Evolutionary conservation across 1,140 invertebrate genomes (phyloP), one percentile per base, ranked within the genome.

Genomic region (Aethina tumida): DNA sequence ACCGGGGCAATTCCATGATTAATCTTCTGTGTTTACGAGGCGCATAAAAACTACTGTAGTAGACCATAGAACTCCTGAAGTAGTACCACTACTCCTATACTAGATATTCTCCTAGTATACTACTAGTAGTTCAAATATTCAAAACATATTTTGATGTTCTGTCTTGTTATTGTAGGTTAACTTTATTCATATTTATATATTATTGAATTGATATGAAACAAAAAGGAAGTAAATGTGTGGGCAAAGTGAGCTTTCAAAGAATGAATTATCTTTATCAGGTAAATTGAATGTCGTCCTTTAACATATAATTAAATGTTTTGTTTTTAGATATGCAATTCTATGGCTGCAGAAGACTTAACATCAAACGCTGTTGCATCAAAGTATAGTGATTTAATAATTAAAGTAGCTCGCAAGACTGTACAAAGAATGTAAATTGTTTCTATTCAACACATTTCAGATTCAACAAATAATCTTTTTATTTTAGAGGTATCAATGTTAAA

Each of bases 211-310:
- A 26, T 10, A 47, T 49, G 32, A 43, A 13, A 33, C 38, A 41
- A 22, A 46, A 28, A n/a, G n/a, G n/a, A 4, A 48, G 47, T 37
- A 49, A 51, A 42, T 55, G 53, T 47, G 41, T 35, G 13, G 68
- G 67, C 38, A 67, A 69, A 43, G 70, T 72, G 55, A 58, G 60
- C 9, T 67, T 71, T 48, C 66, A 71, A 49, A 58, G 70, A 29
- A 66, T 73, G 36, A 73, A 72, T 48, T 73, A 64, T 53, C 50
- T 73, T n/a, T 71, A 68, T 50, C 70, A 71, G 51, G 69, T 68
- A 55, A 41, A 45, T 52, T 33, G 8, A 8, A 37, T 44, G 37
- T 36, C 26, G 17, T 14, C 18, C 15, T 41, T 9, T 45, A 17
- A 15, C 13, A 36, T 40, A 41, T 31, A 27, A 45, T 49, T 41